Conservation (phyloP, 2,113 vertebrate genomes). For the human (Homo sapiens) region GRCh38 chr6:151005501-151006000, state of each 20-base stretch:
- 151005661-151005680: too few species aligned
- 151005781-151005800: not conserved
- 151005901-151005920: not conserved
- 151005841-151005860: not conserved
- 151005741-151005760: too few species aligned
- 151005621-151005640: too few species aligned
- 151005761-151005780: too few species aligned
- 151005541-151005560: conserved; percentile 29
- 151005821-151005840: not conserved
- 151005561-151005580: conserved; percentile 41
- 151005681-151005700: too few species aligned
- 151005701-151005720: too few species aligned
- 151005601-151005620: too few species aligned
- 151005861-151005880: not conserved
- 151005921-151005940: not conserved
- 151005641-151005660: too few species aligned
- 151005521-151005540: conserved; percentile 78
- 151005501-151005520: conserved; percentile 74
- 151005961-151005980: not conserved
- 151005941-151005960: not conserved
- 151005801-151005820: conserved; percentile 23
- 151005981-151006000: not conserved
- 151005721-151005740: too few species aligned
- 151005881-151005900: not conserved
- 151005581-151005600: not conserved